Evolutionary conservation across 2,113 vertebrate genomes (phyloP), one percentile per base, ranked within the genome.

Genomic region (Jaculus jaculus): DNA sequence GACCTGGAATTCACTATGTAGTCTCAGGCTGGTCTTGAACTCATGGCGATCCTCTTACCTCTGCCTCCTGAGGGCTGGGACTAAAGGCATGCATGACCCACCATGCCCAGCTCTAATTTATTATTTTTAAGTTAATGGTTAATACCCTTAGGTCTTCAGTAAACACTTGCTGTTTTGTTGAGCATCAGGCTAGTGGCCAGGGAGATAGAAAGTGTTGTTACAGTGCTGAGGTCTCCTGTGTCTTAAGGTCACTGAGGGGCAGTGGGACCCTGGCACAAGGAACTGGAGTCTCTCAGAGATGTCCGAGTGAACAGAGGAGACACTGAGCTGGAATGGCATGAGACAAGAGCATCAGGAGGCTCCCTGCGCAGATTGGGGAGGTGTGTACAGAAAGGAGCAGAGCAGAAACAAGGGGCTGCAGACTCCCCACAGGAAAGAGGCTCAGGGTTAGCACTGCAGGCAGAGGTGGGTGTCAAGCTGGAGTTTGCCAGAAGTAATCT

Each of bases 121-220:
- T 73, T 83, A 63, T 65, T 91, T 88, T 94, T 94, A 68, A 69
- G 37, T 89, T 87, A 92, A 79, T 86, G 54, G 32, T 65, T 60
- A 73, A 91, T 61, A 24, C 39, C 20, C 23, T 85, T 39, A 17
- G 51, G 72, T 39, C 78, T 89, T 94, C 24, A 82, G 74, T 28
- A 93, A 73, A 69, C 12, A 32, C 21, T 39, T 65, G 32, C 69
- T 82, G 26, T 65, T 6, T 89, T 93, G 54, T 65, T 82, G 54
- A 92, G 84, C 42, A 61, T 71, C 23, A 3, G 71, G 42, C 77
- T 73, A 32, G 7, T 11, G 58, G 61, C 0, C 51, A 80, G 83
- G 11, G 28, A 60, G 65, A 74, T 23, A 71, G 51, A 24, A 58
- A 63, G 61, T 63, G 77, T 88, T 23, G 34, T 51, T 47, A 28